These are phyloP conservation scores for Harpagifer antarcticus DNA, from an alignment of 2,797 vertebrate genomes.

Conservation along the genomic window DNA sequence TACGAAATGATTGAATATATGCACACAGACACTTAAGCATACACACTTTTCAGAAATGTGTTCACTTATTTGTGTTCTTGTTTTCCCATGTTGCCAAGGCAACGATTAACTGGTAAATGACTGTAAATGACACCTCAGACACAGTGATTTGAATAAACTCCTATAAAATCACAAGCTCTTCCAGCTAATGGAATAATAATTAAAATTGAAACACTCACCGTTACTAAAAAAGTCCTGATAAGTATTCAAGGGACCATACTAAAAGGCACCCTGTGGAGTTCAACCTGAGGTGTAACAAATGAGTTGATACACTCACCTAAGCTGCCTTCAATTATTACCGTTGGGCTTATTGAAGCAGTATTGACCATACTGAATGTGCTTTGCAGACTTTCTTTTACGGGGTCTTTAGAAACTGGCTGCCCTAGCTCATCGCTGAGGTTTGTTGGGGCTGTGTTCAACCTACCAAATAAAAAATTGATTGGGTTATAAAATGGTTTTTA, in stretches of 20 bases:
- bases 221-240: too few species aligned
- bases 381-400: too few species aligned
- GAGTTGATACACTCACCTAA: neutral
- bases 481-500: too few species aligned
- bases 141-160: too few species aligned
- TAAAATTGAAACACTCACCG: neutral
- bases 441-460: neutral
- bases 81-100: neutral
- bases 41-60: neutral
- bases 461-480: too few species aligned
- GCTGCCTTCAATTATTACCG: neutral
- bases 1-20: conserved; percentile 41
- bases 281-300: neutral
- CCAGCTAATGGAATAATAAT: neutral
- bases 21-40: neutral
- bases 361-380: neutral
- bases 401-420: neutral
- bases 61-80: conserved; percentile 1
- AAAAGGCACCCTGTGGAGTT: neutral
- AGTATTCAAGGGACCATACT: too few species aligned
- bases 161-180: neutral
- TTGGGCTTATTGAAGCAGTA: neutral
- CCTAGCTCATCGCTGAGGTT: neutral
- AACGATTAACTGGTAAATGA: neutral
- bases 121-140: neutral